Percentiles rank a stretch among this genome's conserved stretches.
phyloP scores from a whole-genome alignment of 2,888 invertebrate species.

The Rhimphoctona megacephalus region DNA sequence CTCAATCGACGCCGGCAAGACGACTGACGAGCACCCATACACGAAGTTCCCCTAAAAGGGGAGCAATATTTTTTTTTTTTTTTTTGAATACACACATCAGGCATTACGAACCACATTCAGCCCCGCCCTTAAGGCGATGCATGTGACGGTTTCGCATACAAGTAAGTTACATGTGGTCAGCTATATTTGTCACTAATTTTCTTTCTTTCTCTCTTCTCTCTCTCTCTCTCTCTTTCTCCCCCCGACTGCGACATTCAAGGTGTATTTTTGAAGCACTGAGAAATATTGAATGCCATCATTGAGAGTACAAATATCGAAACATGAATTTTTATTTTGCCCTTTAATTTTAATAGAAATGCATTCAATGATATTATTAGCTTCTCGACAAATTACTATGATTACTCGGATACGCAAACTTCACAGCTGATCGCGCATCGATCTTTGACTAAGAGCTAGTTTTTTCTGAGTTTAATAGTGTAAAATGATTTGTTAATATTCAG shows the following conservation, averaged over 20 bases:
- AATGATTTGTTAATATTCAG: too few species aligned
- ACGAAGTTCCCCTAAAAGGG: not conserved
- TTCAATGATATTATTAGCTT: not conserved
- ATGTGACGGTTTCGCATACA: conserved; percentile 29
- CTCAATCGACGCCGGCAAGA: conserved; percentile 66
- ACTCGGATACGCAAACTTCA: not conserved
- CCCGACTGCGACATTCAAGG: not conserved
- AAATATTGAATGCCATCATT: not conserved
- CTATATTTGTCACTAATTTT: not conserved
- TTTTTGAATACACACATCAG: not conserved
- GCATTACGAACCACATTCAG: conserved; percentile 41
- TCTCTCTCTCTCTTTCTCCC: not conserved
- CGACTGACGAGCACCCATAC: conserved; percentile 43
- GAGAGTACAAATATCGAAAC: too few species aligned
- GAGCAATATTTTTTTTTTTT: not conserved
- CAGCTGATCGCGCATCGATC: not conserved
- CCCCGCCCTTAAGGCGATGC: conserved; percentile 26
- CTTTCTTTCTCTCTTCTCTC: not conserved
- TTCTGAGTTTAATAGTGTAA: too few species aligned
- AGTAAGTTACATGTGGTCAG: conserved; percentile 8
- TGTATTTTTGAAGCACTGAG: not conserved
- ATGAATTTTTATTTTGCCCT: not conserved
- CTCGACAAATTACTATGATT: not conserved
- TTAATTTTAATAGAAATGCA: not conserved
- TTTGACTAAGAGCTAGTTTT: too few species aligned